These are phyloP conservation scores for Agrotis segetum DNA, from an alignment of 2,888 invertebrate genomes.

Conservation along the genomic window DNA sequence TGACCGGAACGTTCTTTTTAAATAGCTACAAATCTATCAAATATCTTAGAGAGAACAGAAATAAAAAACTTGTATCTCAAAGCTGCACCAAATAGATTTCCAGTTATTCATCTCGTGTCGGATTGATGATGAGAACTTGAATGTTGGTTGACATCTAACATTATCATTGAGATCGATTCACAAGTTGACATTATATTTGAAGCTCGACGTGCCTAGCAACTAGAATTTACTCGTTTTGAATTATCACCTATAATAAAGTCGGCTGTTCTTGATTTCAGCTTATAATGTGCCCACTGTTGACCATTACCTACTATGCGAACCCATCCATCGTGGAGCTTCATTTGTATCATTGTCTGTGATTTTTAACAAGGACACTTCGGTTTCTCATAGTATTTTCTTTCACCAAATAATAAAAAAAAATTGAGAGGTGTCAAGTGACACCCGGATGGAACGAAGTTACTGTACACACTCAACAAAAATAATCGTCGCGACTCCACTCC, in stretches of 20 bases:
- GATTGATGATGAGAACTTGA: neutral
- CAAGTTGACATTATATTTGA: constrained; percentile 6
- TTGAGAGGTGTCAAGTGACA: too few relatives aligned
- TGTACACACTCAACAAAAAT: too few relatives aligned
- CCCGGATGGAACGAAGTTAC: too few relatives aligned
- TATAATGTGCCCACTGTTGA: too few relatives aligned
- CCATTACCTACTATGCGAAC: too few relatives aligned
- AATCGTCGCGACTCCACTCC: too few relatives aligned
- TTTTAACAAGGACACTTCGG: neutral
- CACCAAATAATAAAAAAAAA: neutral
- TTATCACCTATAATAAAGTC: too few relatives aligned
- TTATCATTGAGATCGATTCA: neutral
- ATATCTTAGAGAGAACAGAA: neutral
- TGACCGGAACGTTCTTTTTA: neutral
- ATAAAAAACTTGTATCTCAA: neutral
- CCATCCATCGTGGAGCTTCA: neutral
- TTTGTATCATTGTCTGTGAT: neutral
- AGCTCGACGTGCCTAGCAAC: neutral
- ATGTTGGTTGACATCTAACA: constrained; percentile 2
- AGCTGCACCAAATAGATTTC: neutral
- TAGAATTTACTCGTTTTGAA: neutral
- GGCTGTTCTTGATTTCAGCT: too few relatives aligned
- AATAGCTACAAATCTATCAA: neutral
- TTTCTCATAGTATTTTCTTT: neutral
- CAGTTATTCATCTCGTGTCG: neutral